phyloP scores from a whole-genome alignment of 2,113 vertebrate species.

The Regulus satrapa region DNA sequence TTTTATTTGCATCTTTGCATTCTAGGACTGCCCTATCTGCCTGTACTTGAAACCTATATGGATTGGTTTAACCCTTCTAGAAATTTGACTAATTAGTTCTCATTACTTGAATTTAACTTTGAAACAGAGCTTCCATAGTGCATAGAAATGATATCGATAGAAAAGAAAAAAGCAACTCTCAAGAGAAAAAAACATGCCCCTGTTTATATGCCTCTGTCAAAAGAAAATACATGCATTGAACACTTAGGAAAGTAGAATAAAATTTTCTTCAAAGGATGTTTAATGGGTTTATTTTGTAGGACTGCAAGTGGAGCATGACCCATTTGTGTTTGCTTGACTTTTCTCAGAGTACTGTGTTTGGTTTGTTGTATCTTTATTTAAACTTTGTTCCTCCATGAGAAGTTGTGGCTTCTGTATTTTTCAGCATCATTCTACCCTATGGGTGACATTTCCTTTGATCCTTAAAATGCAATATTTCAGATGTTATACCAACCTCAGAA shows the following conservation, averaged over 20 bases:
- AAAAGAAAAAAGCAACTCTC: neutral
- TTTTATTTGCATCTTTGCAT: neutral
- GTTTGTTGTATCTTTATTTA: slow-evolving; percentile 20
- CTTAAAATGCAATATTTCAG: slow-evolving; percentile 33
- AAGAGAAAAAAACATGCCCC: neutral
- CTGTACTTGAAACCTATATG: neutral
- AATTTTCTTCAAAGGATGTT: neutral
- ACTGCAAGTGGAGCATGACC: neutral
- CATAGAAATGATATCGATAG: neutral
- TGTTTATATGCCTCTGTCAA: neutral
- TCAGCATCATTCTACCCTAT: neutral
- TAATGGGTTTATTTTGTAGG: neutral
- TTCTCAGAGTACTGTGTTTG: neutral
- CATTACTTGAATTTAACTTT: neutral
- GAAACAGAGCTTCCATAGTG: neutral
- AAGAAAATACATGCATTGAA: neutral
- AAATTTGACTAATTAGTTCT: neutral
- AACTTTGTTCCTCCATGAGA: slow-evolving; percentile 1
- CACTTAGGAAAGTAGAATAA: neutral
- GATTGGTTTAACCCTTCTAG: neutral
- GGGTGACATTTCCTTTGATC: slow-evolving; percentile 27
- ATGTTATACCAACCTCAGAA: slow-evolving; percentile 11
- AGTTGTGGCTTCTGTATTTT: slow-evolving; percentile 15
- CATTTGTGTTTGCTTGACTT: neutral
- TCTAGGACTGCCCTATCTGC: neutral